Base-by-base conservation (phyloP, 92 coral and sea anemone species). In the Pocillopora meandrina region DNA sequence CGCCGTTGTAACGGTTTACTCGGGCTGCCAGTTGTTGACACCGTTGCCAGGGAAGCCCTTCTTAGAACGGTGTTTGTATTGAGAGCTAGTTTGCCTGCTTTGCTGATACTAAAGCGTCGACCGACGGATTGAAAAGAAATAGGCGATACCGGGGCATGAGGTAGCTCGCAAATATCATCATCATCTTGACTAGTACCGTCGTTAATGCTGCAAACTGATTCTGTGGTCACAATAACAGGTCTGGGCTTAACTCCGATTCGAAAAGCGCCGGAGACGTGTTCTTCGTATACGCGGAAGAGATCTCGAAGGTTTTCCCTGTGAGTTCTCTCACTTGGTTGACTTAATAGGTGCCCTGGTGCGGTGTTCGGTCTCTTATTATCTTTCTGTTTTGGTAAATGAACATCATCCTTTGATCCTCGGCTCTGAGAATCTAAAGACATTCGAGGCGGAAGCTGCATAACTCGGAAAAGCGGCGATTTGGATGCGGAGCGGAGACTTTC, bases 41-140 rank as follows among this genome's bases (percentile, higher is more conserved):
- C 59, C 8, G 95, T 92, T 75, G 95, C 95, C 14, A 92, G 74
- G 83, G 95, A 92, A 49, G 93, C 84, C 21, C 95, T 87, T 16
- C 95, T 84, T 21, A 87, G 87, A 6, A 90, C 93, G 13, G 56
- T 52, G 47, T 69, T 91, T 6, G 91, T 66, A 10, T 35, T 76
- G 7, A 75, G 57, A 20, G 89, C 85, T 57, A 82, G 65, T 33
- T 84, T 85, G 3, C 93, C 61, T 21, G 93, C 84, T 72, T 65
- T 90, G 31, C 84, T 72, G 58, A 92, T 82, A n/a, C 93, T 92
- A 65, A 92, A 81, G 56, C 95, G 93, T 17, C 95, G 91, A 42
- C 8, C 8, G 10, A 56, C 59, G 18, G 85, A 16, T 36, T 68
- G 75, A 15, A 81, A 75, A 52, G 87, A 78, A 12, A 61, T 31